Evolutionary conservation across 1,140 invertebrate species (phyloP), one percentile per base, ranked within the genome.

Genomic region (Drosophila sechellia): DNA sequence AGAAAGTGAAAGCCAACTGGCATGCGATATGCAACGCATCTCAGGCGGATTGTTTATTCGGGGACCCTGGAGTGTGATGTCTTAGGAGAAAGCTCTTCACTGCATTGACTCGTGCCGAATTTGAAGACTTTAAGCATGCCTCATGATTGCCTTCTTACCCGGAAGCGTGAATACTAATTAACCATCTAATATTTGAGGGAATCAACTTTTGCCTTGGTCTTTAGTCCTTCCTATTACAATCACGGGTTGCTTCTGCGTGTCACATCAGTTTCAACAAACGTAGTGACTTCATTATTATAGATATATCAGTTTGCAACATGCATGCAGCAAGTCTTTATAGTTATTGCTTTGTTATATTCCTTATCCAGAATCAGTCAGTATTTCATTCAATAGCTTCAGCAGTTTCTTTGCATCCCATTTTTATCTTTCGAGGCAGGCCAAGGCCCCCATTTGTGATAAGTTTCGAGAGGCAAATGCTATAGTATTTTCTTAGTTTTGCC

Each of bases 1-100:
- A 70, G 50, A 70, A 70, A 69, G 66, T 70, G 66, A 70, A 69
- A 70, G 66, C 49, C 37, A 17, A 45, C 25, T 10, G 34, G 37
- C 37, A 39, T 13, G 37, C 12, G 11, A 5, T 39, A 13, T 39
- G 37, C 37, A 12, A 39, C 37, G 37, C 37, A 39, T 40, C 22
- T 15, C 57, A 12, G 4, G 20, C 11, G 39, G 8, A 12, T 39
- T 52, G 39, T 25, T 45, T 53, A 15, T 43, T 60, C 65, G 40
- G 49, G 12, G 40, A 17, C 42, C 42, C 42, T 45, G 17, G 37
- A 39, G 13, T 12, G 37, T 13, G 37, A 13, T 39, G 37, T 13
- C 12, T 13, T 31, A 31, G 31, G 31, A 31, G 31, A 31, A 31
- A 31, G 31, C 31, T 31, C 8, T 31, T 31, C 8, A 31, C 31